Percentiles rank a stretch among this genome's conserved stretches.
phyloP scores from a whole-genome alignment of 2,113 vertebrate genomes.

The Toxotes jaculatrix region DNA sequence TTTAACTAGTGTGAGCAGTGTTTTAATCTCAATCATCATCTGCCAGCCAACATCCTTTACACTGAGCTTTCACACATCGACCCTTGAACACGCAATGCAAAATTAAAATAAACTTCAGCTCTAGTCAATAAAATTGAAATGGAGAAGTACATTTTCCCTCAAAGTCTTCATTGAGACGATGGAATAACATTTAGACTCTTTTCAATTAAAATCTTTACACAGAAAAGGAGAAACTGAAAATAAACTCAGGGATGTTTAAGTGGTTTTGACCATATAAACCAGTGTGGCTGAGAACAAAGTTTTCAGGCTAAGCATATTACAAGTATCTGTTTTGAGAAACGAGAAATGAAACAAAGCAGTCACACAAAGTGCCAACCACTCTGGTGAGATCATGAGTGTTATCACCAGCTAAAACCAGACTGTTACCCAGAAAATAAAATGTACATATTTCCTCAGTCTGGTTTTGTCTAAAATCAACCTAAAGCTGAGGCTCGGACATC shows the following conservation, averaged over 20 bases:
- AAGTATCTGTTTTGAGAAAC: slow-evolving; percentile 10
- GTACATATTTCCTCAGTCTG: no score
- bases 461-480: no score
- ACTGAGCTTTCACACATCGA: no score
- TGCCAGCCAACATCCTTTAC: no score
- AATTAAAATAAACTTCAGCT: background rate
- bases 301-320: background rate
- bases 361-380: background rate
- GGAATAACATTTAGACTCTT: no score
- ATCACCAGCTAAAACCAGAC: background rate
- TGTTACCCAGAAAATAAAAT: background rate
- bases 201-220: no score
- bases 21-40: background rate
- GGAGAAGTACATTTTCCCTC: no score
- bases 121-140: background rate
- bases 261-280: slow-evolving; percentile 11
- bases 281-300: background rate
- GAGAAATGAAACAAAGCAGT: slow-evolving; percentile 54
- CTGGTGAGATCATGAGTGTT: slow-evolving; percentile 20
- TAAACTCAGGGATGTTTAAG: background rate
- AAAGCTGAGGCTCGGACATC: no score
- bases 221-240: background rate
- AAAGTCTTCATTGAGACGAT: background rate
- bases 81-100: no score
- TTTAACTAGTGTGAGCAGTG: no score